Evolutionary conservation across 2,888 invertebrate species (phyloP).

Genomic region (Adelognathus sp.): DNA sequence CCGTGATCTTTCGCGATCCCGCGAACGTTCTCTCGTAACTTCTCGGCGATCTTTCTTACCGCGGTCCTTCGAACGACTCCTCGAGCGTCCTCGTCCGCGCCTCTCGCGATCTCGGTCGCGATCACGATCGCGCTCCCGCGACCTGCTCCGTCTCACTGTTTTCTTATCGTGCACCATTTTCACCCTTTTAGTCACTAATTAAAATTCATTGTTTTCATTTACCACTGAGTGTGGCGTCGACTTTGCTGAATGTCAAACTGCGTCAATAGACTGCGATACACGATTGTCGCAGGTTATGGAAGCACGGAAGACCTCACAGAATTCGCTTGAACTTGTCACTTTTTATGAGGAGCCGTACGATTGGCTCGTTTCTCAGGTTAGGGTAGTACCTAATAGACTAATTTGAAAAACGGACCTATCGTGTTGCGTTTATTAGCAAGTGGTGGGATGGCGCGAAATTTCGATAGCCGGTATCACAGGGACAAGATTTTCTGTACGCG

Average conservation of each 20-base stretch:
- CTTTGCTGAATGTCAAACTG: neutral
- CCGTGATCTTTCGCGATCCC: conserved; percentile 76
- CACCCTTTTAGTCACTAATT: neutral
- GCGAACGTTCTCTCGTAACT: conserved; percentile 68
- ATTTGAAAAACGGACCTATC: too few relatives aligned
- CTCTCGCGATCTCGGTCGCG: conserved; percentile 81
- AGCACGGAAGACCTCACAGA: neutral
- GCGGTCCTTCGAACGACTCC: conserved; percentile 76
- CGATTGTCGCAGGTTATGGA: neutral
- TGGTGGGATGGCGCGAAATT: too few relatives aligned
- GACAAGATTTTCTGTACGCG: too few relatives aligned
- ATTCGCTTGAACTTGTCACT: too few relatives aligned
- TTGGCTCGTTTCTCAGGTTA: too few relatives aligned
- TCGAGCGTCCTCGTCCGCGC: conserved; percentile 77
- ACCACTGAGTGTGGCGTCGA: neutral
- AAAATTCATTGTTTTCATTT: neutral
- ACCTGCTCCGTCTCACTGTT: conserved; percentile 81
- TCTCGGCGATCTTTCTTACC: conserved; percentile 68
- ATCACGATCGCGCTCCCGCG: conserved; percentile 80
- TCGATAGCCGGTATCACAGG: too few relatives aligned
- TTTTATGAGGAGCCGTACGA: too few relatives aligned
- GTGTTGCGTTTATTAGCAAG: too few relatives aligned
- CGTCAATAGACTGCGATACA: neutral
- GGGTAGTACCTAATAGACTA: too few relatives aligned
- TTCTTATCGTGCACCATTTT: conserved; percentile 82